These are phyloP conservation scores for Erannis defoliaria DNA, from an alignment of 2,888 invertebrate genomes.

Conservation along the genomic window DNA sequence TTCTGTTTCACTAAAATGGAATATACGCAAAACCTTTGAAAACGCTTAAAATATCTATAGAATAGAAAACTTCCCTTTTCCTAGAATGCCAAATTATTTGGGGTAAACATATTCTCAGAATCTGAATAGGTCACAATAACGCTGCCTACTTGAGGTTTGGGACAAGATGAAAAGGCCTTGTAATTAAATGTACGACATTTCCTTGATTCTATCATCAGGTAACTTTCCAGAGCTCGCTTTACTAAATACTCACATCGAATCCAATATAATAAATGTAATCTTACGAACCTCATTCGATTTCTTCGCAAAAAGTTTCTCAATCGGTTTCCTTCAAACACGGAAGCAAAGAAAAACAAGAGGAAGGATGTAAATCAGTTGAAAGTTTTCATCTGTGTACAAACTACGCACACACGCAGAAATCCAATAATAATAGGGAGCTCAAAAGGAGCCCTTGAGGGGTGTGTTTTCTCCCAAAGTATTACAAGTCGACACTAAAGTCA, in stretches of 20 bases:
- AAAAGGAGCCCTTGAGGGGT: conserved; percentile 68
- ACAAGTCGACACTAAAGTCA: conserved; percentile 69
- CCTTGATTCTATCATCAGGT: conserved; percentile 6
- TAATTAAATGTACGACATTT: conserved; percentile 17
- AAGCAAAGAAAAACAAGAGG: conserved; percentile 48
- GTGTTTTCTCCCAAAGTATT: conserved; percentile 78
- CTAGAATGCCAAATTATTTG: not conserved
- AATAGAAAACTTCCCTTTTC: not conserved
- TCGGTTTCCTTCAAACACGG: conserved; percentile 38
- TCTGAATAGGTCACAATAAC: conserved; percentile 36
- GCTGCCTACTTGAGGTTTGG: conserved; percentile 30
- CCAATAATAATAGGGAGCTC: conserved; percentile 77
- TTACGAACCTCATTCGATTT: conserved; percentile 26
- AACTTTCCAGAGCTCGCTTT: not conserved
- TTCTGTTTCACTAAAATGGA: no score
- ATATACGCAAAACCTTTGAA: no score
- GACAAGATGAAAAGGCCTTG: conserved; percentile 5
- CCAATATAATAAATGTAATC: conserved; percentile 9
- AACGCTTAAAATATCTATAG: not conserved
- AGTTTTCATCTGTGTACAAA: conserved; percentile 66
- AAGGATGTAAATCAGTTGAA: conserved; percentile 71
- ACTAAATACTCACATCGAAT: not conserved
- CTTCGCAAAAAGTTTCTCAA: conserved; percentile 24
- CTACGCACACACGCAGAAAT: conserved; percentile 73
- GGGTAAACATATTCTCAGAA: not conserved